Evolutionary conservation across 2,888 invertebrate genomes (phyloP), one percentile per base, ranked within the genome.

Genomic region (Phyto melanocephala): DNA sequence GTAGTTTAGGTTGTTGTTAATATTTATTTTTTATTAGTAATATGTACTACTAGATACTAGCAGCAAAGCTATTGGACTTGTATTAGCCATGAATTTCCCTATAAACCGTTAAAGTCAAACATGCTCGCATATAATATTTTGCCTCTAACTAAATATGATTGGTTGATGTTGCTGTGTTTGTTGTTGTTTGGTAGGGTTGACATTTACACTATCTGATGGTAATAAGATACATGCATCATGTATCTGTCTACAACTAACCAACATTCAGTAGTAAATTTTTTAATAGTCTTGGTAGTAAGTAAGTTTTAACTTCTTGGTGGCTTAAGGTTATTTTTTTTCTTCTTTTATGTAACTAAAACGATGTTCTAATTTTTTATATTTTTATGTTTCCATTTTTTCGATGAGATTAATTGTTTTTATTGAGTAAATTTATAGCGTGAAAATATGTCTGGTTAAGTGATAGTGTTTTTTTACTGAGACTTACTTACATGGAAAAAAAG

Each of bases 401-500:
- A 13, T 68, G 33, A 35, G 3, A 15, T 45, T 42, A 7, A 11
- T 52, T 37, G n/a, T 56, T 65, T 56, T 75, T 71, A 76, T 54
- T 45, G 24, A 56, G 60, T 75, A 79, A 79, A 82, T 82, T 82
- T 82, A 82, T 79, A 67, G 82, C 82, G 82, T 79, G 82, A 82
- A 79, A 82, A 82, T 82, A 82, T 79, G 79, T 76, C 75, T 76
- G 62, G 79, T 67, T 70, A 42, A 47, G 45, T 37, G 17, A 67
- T 65, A 20, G 70, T 37, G 42, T 28, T 33, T 52, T 40, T 11
- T 7, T 1, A n/a, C 15, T n/a, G 28, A 4, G 11, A 8, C 28
- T 8, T 20, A 22, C 22, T 40, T 40, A n/a, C n/a, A n/a, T n/a
- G n/a, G 20, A 20, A 54, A 58, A 70, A 58, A 58, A 63, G 70